These are phyloP conservation scores for Sakesphorus luctuosus DNA, from an alignment of 2,113 vertebrate species.

Conservation along the genomic window DNA sequence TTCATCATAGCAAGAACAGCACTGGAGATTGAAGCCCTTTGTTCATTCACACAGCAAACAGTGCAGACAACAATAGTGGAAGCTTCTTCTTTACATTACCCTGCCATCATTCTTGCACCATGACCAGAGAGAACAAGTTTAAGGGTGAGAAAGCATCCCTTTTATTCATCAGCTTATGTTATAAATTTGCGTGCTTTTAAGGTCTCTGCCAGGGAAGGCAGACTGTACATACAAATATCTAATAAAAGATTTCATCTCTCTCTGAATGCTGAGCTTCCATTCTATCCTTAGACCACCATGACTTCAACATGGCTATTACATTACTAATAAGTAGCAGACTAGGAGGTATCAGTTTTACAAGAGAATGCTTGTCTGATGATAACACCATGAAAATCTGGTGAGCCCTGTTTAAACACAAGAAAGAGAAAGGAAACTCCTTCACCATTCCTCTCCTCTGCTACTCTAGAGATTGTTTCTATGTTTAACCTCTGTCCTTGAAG, in stretches of 20 bases:
- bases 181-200: background rate
- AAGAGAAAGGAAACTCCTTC: background rate
- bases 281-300: conserved; percentile 46
- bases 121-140: background rate
- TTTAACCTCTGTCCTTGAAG: background rate
- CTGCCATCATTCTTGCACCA: background rate
- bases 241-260: conserved; percentile 17
- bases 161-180: background rate
- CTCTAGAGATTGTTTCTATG: background rate
- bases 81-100: background rate
- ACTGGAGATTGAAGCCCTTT: background rate
- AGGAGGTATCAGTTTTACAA: conserved; percentile 42
- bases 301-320: conserved; percentile 14
- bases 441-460: background rate
- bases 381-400: background rate
- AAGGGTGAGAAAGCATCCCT: background rate
- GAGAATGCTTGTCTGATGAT: conserved; percentile 42
- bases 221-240: background rate
- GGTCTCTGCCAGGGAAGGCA: background rate
- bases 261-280: background rate
- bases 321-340: background rate
- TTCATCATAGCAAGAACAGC: background rate
- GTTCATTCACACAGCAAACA: conserved; percentile 3
- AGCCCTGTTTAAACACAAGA: background rate
- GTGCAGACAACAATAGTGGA: background rate